Conservation (phyloP, 1,140 invertebrate genomes). For the Macrosteles quadrilineatus region DNA sequence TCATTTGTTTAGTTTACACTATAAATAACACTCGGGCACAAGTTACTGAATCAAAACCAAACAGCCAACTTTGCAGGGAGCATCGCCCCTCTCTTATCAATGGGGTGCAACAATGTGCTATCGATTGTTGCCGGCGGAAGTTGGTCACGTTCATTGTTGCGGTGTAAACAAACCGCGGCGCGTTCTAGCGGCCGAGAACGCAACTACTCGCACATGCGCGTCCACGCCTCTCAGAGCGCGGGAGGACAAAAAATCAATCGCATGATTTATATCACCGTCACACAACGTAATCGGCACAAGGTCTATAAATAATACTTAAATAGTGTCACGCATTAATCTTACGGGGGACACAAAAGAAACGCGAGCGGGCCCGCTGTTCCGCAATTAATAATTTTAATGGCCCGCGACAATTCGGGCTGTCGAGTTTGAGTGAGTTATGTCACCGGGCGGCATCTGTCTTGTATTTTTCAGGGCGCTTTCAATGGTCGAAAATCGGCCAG, state of each 20-base stretch:
- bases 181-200: not conserved
- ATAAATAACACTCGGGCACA: too few species aligned
- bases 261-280: slow-evolving; percentile 28
- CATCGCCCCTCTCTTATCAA: too few species aligned
- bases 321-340: slow-evolving; percentile 28
- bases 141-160: not conserved
- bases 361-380: slow-evolving; percentile 5
- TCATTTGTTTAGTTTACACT: too few species aligned
- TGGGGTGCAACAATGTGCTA: not conserved
- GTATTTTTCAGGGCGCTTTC: slow-evolving; percentile 1
- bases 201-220: slow-evolving; percentile 1
- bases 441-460: slow-evolving; percentile 26
- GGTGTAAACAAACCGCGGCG: slow-evolving; percentile 16
- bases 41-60: too few species aligned
- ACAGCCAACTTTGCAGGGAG: too few species aligned
- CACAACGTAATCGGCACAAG: slow-evolving; percentile 22
- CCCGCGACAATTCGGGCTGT: slow-evolving; percentile 18
- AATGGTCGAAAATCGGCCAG: slow-evolving; percentile 20
- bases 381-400: slow-evolving; percentile 32
- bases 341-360: slow-evolving; percentile 27
- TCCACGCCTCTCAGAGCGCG: not conserved
- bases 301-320: slow-evolving; percentile 32
- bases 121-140: slow-evolving; percentile 7
- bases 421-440: slow-evolving; percentile 31
- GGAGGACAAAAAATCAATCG: slow-evolving; percentile 29